These are phyloP conservation scores for Cerastis leucographa DNA, from an alignment of 2,888 invertebrate species.

Conservation along the genomic window DNA sequence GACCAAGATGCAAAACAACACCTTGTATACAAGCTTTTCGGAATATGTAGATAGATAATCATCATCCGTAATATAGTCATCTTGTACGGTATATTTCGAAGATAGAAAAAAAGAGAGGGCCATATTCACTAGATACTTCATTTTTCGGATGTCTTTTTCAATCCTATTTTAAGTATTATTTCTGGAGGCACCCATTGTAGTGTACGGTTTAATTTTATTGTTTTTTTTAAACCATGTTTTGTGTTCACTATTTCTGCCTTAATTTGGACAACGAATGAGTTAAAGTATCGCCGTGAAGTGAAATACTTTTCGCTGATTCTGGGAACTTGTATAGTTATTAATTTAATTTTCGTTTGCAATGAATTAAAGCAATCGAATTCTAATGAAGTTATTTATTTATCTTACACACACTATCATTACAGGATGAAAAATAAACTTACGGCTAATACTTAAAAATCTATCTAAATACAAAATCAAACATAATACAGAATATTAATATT, in stretches of 20 bases:
- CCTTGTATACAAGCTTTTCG: slow-evolving; percentile 15
- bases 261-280: background rate
- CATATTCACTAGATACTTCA: slow-evolving; percentile 51
- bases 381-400: no score
- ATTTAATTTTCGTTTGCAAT: background rate
- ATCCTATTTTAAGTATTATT: slow-evolving; percentile 42
- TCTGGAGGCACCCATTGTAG: slow-evolving; percentile 24
- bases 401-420: no score
- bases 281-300: background rate
- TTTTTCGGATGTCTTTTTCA: slow-evolving; percentile 46
- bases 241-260: background rate
- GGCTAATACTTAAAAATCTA: no score
- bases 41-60: no score
- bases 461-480: no score
- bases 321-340: background rate
- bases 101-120: slow-evolving; percentile 41
- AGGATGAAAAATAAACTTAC: no score
- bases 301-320: background rate
- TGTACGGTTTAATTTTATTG: slow-evolving; percentile 1
- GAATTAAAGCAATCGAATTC: background rate
- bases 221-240: slow-evolving; percentile 6
- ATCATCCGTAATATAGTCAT: slow-evolving; percentile 54
- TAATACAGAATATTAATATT: no score
- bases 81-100: slow-evolving; percentile 46
- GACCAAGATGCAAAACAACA: no score